Evolutionary conservation across 2,888 invertebrate genomes (phyloP), one percentile per base, ranked within the genome.

Genomic region (Xanthia icteritia): DNA sequence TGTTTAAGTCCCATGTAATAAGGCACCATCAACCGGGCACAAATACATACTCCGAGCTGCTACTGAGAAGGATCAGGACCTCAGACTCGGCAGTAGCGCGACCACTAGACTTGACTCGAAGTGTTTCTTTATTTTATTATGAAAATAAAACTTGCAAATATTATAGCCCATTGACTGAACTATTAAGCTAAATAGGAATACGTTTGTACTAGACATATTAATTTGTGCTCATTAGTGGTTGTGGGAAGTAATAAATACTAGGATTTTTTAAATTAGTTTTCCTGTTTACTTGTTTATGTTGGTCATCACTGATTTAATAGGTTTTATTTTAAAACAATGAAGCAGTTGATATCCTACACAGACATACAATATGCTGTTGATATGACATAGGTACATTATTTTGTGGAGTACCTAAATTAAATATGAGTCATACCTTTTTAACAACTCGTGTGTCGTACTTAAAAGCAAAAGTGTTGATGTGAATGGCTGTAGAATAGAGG

Each of bases 281-380:
- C 48, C 56, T 65, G 64, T 72, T 78, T 65, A 51, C 45, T 51
- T 36, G 13, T 48, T 13, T 48, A 39, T 77, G 45, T 60, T 42
- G 45, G 15, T 20, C 67, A 36, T 45, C 8, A 42, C 3, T 39
- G 20, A 17, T 36, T n/a, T 5, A 65, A n/a, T 65, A 42, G 15
- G 27, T 31, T 17, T 17, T 15, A 20, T 31, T 78, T 42, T 13
- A 2, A 27, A 61, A 54, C 15, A 73, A 73, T 76, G 27, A 48
- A 76, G 2, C 8, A 42, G 58, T 76, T 77, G 45, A 76, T 56
- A 27, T 64, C 27, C 27, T 64, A 39, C 48, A 31, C 48, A 48
- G 17, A 56, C 27, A 15, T 15, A 5, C 17, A 15, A 31, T 2
- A 27, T 31, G 31, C 39, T 5, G 17, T 36, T 13, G 11, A 9